Base-by-base conservation (phyloP, 2,797 vertebrate genomes). In the Garrulus glandarius region DNA sequence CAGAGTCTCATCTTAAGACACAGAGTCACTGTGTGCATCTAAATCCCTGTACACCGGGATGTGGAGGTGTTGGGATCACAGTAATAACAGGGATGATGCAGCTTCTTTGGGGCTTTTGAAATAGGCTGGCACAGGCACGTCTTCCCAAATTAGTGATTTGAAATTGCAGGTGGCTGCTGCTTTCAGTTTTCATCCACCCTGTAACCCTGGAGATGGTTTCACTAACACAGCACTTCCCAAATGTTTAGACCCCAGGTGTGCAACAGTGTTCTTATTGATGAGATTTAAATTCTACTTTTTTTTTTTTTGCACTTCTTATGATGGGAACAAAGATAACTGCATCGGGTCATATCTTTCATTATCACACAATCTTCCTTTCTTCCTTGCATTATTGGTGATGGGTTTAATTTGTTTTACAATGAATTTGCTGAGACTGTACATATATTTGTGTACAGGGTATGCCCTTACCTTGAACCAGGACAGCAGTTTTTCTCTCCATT, bases 231-330 rank as follows among this genome's bases (percentile, higher is more conserved):
- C 36, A 39, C 86, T 92, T 94, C 88, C 86, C 90, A 96, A 91
- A 96, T 95, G 71, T 96, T 94, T 87, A 84, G 83, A 88, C 32
- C 60, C 78, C 94, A 91, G 96, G 84, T 96, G 92, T 95, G 83
- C 46, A 84, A 64, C 3, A 7, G 26, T 34, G 41, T 64, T 92
- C 37, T 94, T 80, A 94, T 55, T 93, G 87, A 93, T 92, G 93
- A 95, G 93, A 96, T 95, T 96, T 92, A 92, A 91, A 84, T 84
- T 63, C 6, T 26, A 1, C 34, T 50, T 52, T 47, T 47, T 24
- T 46, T n/a, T 47, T 24, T 43, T 13, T 0, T 0, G n/a, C 37
- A 39, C 46, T 77, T 17, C 64, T 89, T 74, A 30, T 52, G 65
- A 39, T 50, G 69, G 75, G 60, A 85, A 68, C 49, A 84, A 87